These are phyloP conservation scores for Colletes gigas DNA, from an alignment of 1,140 invertebrate species.

Conservation along the genomic window DNA sequence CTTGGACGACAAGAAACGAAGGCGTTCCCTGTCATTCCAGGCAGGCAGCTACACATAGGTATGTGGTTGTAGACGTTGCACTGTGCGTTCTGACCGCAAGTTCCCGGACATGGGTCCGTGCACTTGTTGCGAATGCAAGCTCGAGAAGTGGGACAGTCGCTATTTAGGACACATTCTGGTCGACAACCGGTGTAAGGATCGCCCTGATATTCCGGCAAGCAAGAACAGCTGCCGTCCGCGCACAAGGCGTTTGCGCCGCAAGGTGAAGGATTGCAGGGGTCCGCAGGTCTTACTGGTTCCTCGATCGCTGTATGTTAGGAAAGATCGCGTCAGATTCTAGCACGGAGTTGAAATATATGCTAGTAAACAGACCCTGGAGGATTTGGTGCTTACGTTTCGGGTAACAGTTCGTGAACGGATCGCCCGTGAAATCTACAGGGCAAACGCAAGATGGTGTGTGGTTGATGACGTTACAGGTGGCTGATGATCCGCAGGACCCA, in stretches of 20 bases:
- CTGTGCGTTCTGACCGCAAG: slow-evolving; percentile 86
- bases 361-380: background rate
- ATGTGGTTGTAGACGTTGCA: slow-evolving; percentile 87
- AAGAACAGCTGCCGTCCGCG: slow-evolving; percentile 83
- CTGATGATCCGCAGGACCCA: slow-evolving; percentile 80
- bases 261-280: slow-evolving; percentile 83
- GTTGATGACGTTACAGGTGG: slow-evolving; percentile 74
- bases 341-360: too few relatives aligned
- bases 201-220: slow-evolving; percentile 84
- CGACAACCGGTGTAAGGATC: slow-evolving; percentile 87
- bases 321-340: background rate
- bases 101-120: slow-evolving; percentile 87
- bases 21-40: slow-evolving; percentile 86
- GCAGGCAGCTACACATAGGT: slow-evolving; percentile 86
- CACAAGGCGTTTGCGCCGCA: slow-evolving; percentile 87
- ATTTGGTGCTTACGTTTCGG: slow-evolving; percentile 66
- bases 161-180: slow-evolving; percentile 86
- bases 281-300: slow-evolving; percentile 15
- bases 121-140: slow-evolving; percentile 89
- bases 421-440: slow-evolving; percentile 78
- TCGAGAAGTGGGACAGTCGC: slow-evolving; percentile 85
- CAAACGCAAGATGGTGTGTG: slow-evolving; percentile 80
- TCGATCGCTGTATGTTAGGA: background rate
- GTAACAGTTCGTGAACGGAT: slow-evolving; percentile 82
- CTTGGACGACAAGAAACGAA: slow-evolving; percentile 84